Evolutionary conservation across 2,888 invertebrate species (phyloP).

Genomic region (Phlogophora meticulosa): DNA sequence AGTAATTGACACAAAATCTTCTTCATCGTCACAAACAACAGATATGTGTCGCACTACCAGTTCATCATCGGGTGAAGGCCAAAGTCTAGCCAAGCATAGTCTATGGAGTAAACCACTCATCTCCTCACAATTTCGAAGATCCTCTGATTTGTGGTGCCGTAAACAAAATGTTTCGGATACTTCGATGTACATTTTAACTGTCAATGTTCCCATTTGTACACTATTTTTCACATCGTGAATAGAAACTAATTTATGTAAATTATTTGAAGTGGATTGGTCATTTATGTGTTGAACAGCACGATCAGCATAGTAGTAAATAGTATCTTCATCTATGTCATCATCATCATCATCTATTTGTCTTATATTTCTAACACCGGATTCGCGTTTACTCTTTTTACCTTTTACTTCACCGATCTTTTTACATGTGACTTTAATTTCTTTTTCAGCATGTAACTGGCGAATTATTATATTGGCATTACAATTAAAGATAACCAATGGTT

Average conservation of each 20-base stretch:
- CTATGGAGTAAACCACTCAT: slow-evolving; percentile 77
- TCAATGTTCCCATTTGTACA: slow-evolving; percentile 74
- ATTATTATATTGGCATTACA: slow-evolving; percentile 61
- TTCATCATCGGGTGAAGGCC: slow-evolving; percentile 82
- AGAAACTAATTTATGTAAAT: slow-evolving; percentile 80
- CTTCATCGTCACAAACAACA: slow-evolving; percentile 80
- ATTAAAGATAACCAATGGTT: slow-evolving; percentile 57
- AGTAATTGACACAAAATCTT: slow-evolving; percentile 74
- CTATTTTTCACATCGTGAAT: slow-evolving; percentile 76
- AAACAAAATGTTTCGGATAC: slow-evolving; percentile 81
- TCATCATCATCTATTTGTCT: slow-evolving; percentile 73
- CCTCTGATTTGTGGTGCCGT: slow-evolving; percentile 68
- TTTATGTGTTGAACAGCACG: slow-evolving; percentile 77
- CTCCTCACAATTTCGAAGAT: slow-evolving; percentile 79
- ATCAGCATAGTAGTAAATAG: slow-evolving; percentile 79
- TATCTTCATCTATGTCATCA: slow-evolving; percentile 80
- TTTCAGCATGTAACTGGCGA: slow-evolving; percentile 24
- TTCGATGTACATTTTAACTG: slow-evolving; percentile 82
- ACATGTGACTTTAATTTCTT: slow-evolving; percentile 55
- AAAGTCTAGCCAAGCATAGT: slow-evolving; percentile 80
- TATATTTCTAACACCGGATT: slow-evolving; percentile 57
- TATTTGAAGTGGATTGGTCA: slow-evolving; percentile 71
- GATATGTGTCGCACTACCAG: slow-evolving; percentile 73
- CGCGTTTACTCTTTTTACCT: slow-evolving; percentile 38
- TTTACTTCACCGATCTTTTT: slow-evolving; percentile 26